A percentile compares a stretch with the other conserved stretches of the same genome.
phyloP scores from a whole-genome alignment of 2,888 invertebrate species.

The Apomyelois bistriatella region DNA sequence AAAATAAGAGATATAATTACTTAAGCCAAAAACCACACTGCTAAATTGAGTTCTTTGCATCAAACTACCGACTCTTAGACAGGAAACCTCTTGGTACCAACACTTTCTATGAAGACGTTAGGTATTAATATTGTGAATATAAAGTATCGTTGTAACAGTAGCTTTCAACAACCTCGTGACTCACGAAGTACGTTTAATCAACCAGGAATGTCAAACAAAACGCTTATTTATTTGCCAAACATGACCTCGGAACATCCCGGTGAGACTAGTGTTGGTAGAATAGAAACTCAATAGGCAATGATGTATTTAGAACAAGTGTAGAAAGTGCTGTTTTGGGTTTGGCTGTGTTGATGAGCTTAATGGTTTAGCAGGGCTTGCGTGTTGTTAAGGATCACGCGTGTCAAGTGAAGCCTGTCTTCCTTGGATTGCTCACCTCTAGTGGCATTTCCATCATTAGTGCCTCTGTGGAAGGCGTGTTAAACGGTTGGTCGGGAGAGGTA shows the following conservation, averaged over 20 bases:
- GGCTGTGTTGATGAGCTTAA: not conserved
- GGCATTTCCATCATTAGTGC: too few relatives aligned
- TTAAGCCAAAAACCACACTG: too few relatives aligned
- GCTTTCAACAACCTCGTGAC: constrained; percentile 68
- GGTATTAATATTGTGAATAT: constrained; percentile 6
- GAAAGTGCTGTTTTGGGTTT: constrained; percentile 13
- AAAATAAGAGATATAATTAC: too few relatives aligned
- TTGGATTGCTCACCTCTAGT: too few relatives aligned
- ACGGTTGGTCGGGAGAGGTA: too few relatives aligned
- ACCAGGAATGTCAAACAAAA: constrained; percentile 65
- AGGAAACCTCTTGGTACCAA: not conserved
- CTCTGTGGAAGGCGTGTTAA: too few relatives aligned
- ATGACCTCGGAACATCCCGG: constrained; percentile 42
- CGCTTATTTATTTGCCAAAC: constrained; percentile 68
- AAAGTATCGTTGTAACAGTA: constrained; percentile 37
- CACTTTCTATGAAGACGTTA: not conserved
- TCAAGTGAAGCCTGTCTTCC: too few relatives aligned
- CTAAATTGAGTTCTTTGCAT: too few relatives aligned
- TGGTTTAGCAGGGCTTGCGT: too few relatives aligned
- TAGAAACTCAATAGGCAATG: constrained; percentile 17
- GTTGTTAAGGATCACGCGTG: too few relatives aligned
- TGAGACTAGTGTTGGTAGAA: constrained; percentile 37
- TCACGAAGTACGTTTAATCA: constrained; percentile 70
- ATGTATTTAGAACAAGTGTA: constrained; percentile 21
- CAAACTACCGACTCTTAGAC: too few relatives aligned